Evolutionary conservation across 2,888 invertebrate species (phyloP), one percentile per base, ranked within the genome.

Genomic region (Euclidia mi): DNA sequence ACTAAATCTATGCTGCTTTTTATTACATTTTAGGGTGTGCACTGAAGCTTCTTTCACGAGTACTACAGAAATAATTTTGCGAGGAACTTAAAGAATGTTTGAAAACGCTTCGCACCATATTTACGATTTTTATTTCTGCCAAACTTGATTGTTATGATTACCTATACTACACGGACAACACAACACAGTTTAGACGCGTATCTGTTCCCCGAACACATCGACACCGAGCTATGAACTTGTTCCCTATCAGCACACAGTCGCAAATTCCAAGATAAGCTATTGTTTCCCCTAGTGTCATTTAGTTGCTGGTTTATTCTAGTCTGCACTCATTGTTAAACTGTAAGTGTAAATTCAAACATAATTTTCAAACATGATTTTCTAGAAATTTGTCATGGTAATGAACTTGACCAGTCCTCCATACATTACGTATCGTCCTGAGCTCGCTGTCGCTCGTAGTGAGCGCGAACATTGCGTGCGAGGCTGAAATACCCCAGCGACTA

Each of bases 1-100:
- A 90, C 89, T 89, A 83, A 91, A 90, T 88, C 85, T 89, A 68
- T 86, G 84, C 87, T 79, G 88, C 92, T 92, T 93, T 76, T 82
- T 86, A 82, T 85, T 80, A 82, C 82, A 82, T 78, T 82, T 73
- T 68, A 79, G 85, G 81, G 76, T 85, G 81, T 83, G 84, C 85
- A 86, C 83, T 75, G 78, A 82, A 82, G 89, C 88, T 89, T 89
- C 11, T 70, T 65, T 74, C 75, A 76, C 66, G 76, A 75, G 67
- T 75, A 65, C 58, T 56, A 74, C 69, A 76, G 65, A 71, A 76
- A 73, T 73, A 69, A 69, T 78, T 74, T 77, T 74, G 75, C 65
- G 70, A 78, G 61, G 67, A 63, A 64, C 58, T 66, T 49, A 37
- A 70, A 72, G 48, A 65, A 69, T 58, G 63, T 63, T 71, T 61